Evolutionary conservation across 1,140 invertebrate genomes (phyloP), one percentile per base, ranked within the genome.

Genomic region (Papilio machaon): DNA sequence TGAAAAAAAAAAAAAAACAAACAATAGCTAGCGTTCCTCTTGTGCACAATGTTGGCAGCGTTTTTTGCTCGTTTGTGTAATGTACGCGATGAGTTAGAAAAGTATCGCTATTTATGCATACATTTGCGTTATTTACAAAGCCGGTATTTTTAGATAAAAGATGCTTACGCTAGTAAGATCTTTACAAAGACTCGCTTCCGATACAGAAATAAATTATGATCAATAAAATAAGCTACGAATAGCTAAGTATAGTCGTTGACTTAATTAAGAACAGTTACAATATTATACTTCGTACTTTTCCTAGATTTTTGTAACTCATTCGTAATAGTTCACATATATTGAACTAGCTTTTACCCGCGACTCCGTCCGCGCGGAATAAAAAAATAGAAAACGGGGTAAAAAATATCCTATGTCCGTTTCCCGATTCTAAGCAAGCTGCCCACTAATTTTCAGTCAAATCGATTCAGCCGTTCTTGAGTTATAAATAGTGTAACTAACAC

Each of bases 71-170:
- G 54, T 67, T 79, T 67, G 77, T 79, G 77, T 79, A 79, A 79
- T 79, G 60, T 79, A 79, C 77, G 77, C 77, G 77, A 79, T 79
- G 77, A 79, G 58, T 79, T 79, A 79, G 77, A 79, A 79, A 79
- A 79, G 38, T 79, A 79, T 79, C 54, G 77, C 77, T 79, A 79
- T 79, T 78, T 60, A 35, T 79, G 38, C n/a, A 64, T 60, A 64
- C 77, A 79, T 79, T 79, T 64, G 77, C 77, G 77, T 79, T 58
- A 79, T 79, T 79, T 79, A 52, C 54, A 52, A 11, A 38, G 30
- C 38, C 38, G 60, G 58, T 79, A 79, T 79, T 60, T 79, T 67
- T 79, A 79, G 60, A 79, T 67, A 64, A 79, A 67, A 79, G 58
- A 76, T 76, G 49, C 74, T 54, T 76, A 17, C 52, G 13, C 60